Conservation (phyloP, 1,140 invertebrate genomes). For the Brachionus koreanus region DNA sequence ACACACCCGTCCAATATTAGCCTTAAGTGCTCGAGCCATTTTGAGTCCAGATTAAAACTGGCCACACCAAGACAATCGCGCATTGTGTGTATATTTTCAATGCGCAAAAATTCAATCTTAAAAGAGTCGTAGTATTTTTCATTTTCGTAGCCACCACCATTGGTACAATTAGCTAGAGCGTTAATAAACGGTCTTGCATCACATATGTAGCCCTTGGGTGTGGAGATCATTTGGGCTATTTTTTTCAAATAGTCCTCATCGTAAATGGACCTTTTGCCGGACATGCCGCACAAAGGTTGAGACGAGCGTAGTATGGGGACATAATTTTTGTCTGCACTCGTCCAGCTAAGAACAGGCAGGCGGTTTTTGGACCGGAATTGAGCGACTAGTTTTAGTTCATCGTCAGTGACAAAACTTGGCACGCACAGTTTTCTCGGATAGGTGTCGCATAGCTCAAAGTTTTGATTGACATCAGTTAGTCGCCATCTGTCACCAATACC, state of each 20-base stretch:
- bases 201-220: background rate
- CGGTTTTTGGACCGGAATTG: conserved; percentile 79
- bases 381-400: conserved; percentile 74
- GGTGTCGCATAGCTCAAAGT: conserved; percentile 65
- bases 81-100: conserved; percentile 99
- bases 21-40: conserved; percentile 65
- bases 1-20: background rate
- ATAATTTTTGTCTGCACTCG: conserved; percentile 71
- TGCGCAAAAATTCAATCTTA: conserved; percentile 95
- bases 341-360: conserved; percentile 86
- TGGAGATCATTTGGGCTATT: conserved; percentile 47
- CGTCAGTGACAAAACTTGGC: conserved; percentile 76
- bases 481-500: background rate
- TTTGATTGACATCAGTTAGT: background rate
- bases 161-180: conserved; percentile 95
- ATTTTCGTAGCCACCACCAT: conserved; percentile 98
- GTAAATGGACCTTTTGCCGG: conserved; percentile 79
- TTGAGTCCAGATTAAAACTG: conserved; percentile 79
- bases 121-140: conserved; percentile 97
- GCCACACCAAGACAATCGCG: conserved; percentile 76
- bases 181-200: conserved; percentile 64
- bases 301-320: conserved; percentile 85
- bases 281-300: conserved; percentile 86
- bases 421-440: conserved; percentile 84
- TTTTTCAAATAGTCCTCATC: conserved; percentile 79